These are phyloP conservation scores for Eonycteris spelaea DNA, from an alignment of 2,113 vertebrate genomes.

Conservation along the genomic window DNA sequence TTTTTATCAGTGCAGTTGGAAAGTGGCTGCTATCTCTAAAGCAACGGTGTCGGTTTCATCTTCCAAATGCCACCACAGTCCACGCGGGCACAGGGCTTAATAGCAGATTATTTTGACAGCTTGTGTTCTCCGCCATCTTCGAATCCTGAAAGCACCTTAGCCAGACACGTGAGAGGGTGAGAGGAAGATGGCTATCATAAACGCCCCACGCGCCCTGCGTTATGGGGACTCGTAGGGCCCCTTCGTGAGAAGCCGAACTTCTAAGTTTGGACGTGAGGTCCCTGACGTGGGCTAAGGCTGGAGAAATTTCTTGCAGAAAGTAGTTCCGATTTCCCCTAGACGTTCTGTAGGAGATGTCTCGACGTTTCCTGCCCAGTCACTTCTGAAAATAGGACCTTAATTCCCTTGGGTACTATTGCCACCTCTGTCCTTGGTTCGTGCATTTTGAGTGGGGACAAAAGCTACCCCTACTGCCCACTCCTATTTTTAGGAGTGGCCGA, in stretches of 20 bases:
- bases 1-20: slow-evolving; percentile 21
- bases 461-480: too few relatives aligned
- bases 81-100: not conserved
- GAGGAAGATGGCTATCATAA: slow-evolving; percentile 54
- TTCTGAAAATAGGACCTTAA: not conserved
- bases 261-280: not conserved
- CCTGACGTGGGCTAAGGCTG: not conserved
- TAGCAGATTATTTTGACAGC: slow-evolving; percentile 9
- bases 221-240: slow-evolving; percentile 40
- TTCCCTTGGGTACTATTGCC: not conserved
- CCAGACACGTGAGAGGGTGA: not conserved
- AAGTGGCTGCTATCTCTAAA: slow-evolving; percentile 31
- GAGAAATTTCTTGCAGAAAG: not conserved
- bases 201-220: slow-evolving; percentile 51
- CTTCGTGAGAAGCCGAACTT: not conserved
- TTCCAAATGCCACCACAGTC: not conserved
- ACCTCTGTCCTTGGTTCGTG: fast-evolving
- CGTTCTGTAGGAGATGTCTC: not conserved
- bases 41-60: not conserved
- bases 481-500: not conserved
- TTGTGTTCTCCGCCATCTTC: not conserved
- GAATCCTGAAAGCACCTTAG: not conserved
- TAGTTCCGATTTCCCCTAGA: not conserved
- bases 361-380: not conserved
- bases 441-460: not conserved